Evolutionary conservation across 2,797 vertebrate genomes (phyloP), one percentile per base, ranked within the genome.

Genomic region (Distichodus sexfasciatus): DNA sequence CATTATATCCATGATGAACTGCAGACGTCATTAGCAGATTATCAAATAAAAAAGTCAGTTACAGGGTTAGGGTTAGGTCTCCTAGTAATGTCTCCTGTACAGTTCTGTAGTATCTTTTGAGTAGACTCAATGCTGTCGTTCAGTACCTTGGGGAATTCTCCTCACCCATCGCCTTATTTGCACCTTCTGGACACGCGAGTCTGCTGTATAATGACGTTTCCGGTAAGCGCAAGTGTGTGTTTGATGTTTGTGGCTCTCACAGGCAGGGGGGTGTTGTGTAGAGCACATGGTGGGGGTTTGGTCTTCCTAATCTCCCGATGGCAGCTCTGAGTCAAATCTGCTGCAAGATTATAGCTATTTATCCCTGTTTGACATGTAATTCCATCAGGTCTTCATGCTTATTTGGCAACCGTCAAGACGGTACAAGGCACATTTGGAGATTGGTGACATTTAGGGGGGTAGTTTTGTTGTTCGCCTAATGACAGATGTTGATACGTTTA

Each of bases 191-290:
- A n/a, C n/a, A n/a, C n/a, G n/a, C n/a, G n/a, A n/a, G n/a, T n/a
- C n/a, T n/a, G n/a, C n/a, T n/a, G n/a, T n/a, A n/a, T n/a, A n/a
- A n/a, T n/a, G n/a, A n/a, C n/a, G n/a, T n/a, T n/a, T n/a, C n/a
- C n/a, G n/a, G n/a, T n/a, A n/a, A n/a, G n/a, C n/a, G n/a, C n/a
- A n/a, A n/a, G n/a, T n/a, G n/a, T n/a, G n/a, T n/a, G n/a, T 70
- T 66, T 74, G 58, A 76, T 51, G 55, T 54, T 19, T 51, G 46
- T 28, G 65, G 62, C 46, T 58, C 69, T 70, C 58, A 43, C 50
- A 4, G n/a, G n/a, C 33, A 44, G 44, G 67, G 26, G 35, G 61
- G 29, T 54, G 29, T n/a, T n/a, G 55, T 14, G 35, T 28, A 33
- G 68, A 48, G 57, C 50, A 24, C 4, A 51, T 65, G 33, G n/a